Evolutionary conservation across 2,888 invertebrate genomes (phyloP).

Genomic region (Bimastos eiseni): DNA sequence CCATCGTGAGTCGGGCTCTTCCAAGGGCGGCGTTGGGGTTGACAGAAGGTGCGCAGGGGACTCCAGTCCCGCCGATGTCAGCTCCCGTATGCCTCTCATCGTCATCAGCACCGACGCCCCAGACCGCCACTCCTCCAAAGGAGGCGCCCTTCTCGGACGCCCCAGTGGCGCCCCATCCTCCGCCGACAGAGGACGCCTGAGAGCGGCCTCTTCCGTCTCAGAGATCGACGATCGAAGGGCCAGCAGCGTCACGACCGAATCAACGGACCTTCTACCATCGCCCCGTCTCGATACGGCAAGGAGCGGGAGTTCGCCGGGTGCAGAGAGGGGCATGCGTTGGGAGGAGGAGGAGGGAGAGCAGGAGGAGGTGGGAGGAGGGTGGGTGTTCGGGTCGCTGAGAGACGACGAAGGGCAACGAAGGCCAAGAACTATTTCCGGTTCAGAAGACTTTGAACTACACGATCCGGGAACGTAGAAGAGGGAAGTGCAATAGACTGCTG

Average conservation of each 20-base stretch:
- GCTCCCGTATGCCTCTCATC: constrained; percentile 22
- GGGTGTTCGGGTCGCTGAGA: too few relatives aligned
- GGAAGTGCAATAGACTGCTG: background rate
- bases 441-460: background rate
- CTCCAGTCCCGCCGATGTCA: background rate
- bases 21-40: background rate
- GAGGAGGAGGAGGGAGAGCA: background rate
- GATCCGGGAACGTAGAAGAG: background rate
- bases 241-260: background rate
- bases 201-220: background rate
- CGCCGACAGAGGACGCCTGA: background rate
- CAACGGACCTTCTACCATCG: background rate
- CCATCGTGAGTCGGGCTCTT: background rate
- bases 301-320: background rate
- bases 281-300: background rate
- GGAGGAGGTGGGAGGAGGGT: background rate
- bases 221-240: constrained; percentile 20
- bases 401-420: background rate
- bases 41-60: background rate
- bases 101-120: constrained; percentile 23
- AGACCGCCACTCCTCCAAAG: background rate
- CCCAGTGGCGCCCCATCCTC: background rate
- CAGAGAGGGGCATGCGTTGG: background rate
- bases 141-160: too few relatives aligned
- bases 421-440: background rate